Evolutionary conservation across 2,888 invertebrate species (phyloP), one percentile per base, ranked within the genome.

Genomic region (Orthosia incerta): DNA sequence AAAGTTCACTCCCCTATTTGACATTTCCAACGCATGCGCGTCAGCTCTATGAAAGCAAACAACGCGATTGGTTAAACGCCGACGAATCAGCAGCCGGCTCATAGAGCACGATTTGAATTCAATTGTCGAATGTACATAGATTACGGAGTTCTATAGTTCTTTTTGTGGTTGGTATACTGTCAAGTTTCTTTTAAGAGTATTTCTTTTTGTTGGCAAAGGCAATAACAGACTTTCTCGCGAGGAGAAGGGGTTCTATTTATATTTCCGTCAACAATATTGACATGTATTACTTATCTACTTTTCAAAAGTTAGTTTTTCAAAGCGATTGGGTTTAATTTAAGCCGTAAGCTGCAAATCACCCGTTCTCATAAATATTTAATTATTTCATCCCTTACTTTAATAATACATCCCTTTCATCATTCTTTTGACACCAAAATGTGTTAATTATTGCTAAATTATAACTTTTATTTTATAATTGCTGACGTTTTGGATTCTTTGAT

Each of bases 51-150:
- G 89, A 91, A 87, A 82, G 73, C 55, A 73, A 81, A 77, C 76
- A 72, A 64, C 76, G 82, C 76, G 83, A 95, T 95, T 94, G 95
- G 95, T 74, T 79, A 84, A 63, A 51, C 7, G 64, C 3, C 69
- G 80, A 70, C 95, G 95, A 95, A 95, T 94, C 84, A 89, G 80
- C 67, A 79, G 46, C 48, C 64, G 31, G 76, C 79, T 79, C 94
- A 93, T 94, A 94, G 87, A 87, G 92, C 94, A 94, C 93, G 90
- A 89, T 89, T 83, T 86, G 76, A 81, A 82, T 89, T 88, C 90
- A 91, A 90, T 91, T 92, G 90, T 90, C 83, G 89, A 89, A 89
- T 85, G 77, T 86, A 90, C 86, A 90, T 89, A 92, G 88, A 90
- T 75, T 86, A 87, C 66, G 63, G 67, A 45, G 60, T 63, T 64